Evolutionary conservation across 1,140 invertebrate genomes (phyloP), one percentile per base, ranked within the genome.

Genomic region (Drosophila pseudoananassae): DNA sequence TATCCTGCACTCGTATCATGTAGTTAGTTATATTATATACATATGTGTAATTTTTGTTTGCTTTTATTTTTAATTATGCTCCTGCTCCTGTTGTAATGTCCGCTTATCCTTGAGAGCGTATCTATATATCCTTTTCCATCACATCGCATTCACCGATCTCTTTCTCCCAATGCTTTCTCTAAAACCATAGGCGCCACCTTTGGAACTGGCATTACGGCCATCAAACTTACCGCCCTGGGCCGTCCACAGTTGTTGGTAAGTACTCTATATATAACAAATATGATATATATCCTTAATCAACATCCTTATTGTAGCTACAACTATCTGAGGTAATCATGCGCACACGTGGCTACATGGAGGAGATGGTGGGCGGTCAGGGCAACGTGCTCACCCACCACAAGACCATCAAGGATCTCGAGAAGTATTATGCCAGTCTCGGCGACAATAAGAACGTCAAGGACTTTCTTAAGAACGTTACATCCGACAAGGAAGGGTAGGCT

Each of bases 171-270:
- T 65, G 63, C 66, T 80, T 85, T 50, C 59, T 69, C 29, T 10
- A 10, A 38, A 55, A 29, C 38, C 17, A 63, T 92, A 98, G 97
- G 95, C 88, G 96, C 97, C 40, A 99, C 98, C 7, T 95, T 97
- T 88, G 97, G 97, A 47, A 98, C 98, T 27, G 99, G 99, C 46
- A 97, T 99, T 88, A 98, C 98, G 82, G 99, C 98, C 25, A 96
- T 99, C 51, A 99, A 99, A 94, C 92, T 99, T 82, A 99, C 99
- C 31, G 99, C 99, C 14, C 94, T 99, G 17, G 98, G 98, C 76
- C 95, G 98, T 91, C 99, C 99, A 64, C 98, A 99, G 92, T 93
- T 99, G 74, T 93, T 99, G 94, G 97, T 99, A 93, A 84, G 89
- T 20, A 20, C 20, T 20, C 20, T 3, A 1, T 20, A 20, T 20